Conservation (phyloP, 1,140 invertebrate species). For the Planococcus citri region DNA sequence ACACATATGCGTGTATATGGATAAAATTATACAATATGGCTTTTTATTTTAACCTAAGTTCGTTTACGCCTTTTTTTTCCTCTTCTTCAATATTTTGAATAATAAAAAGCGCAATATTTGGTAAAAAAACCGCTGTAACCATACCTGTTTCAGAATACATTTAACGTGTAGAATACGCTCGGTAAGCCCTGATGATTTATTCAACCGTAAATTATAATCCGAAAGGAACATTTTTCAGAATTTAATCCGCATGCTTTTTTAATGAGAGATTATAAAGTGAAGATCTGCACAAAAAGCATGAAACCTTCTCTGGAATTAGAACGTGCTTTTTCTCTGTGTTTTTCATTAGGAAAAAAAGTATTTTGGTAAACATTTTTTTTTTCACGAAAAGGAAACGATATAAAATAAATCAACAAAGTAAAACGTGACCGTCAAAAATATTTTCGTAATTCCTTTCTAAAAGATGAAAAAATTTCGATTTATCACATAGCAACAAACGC, state of each 20-base stretch:
- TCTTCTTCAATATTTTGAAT: not conserved
- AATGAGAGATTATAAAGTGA: constrained; percentile 8
- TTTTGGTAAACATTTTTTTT: constrained; percentile 4
- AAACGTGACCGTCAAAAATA: constrained; percentile 7
- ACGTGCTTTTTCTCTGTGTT: not conserved
- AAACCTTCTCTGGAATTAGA: not conserved
- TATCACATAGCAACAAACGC: not conserved
- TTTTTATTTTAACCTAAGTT: not conserved
- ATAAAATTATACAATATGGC: not conserved
- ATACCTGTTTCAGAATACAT: constrained; percentile 3
- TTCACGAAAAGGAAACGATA: not conserved
- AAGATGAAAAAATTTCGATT: constrained; percentile 6
- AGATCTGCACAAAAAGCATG: constrained; percentile 1
- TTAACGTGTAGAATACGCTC: not conserved
- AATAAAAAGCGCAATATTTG: not conserved
- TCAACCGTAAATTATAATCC: constrained; percentile 7
- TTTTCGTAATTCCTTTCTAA: not conserved
- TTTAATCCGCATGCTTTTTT: constrained; percentile 7
- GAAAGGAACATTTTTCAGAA: constrained; percentile 3
- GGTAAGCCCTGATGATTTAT: not conserved
- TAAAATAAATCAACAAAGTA: not conserved
- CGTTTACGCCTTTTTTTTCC: not conserved
- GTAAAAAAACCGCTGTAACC: not conserved
- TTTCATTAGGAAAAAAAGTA: not conserved
- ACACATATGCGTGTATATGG: not conserved